phyloP scores from a whole-genome alignment of 2,113 vertebrate genomes.

The Cryptomyrus ogoouensis region DNA sequence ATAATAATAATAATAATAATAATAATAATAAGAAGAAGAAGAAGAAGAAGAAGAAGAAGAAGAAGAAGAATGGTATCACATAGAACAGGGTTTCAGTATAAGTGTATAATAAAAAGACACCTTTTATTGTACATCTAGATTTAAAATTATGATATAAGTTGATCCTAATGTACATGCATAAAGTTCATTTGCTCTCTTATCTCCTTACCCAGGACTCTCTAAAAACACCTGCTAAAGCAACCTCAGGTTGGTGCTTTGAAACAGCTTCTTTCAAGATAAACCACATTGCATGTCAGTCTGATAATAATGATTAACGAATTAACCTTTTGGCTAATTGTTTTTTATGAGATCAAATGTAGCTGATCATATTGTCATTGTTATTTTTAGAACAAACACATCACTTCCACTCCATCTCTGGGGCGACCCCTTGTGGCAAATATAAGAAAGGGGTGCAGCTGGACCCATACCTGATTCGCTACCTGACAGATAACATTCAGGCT shows the following conservation, averaged over 20 bases:
- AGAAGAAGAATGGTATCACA: background rate
- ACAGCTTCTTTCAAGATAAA: background rate
- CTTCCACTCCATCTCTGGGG: background rate
- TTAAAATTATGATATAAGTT: background rate
- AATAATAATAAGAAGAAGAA: no score
- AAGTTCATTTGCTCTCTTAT: background rate
- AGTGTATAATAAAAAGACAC: background rate
- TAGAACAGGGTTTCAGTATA: background rate
- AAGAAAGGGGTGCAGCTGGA: conserved; percentile 37
- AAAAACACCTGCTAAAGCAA: background rate
- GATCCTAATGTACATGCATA: background rate
- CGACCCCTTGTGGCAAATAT: background rate
- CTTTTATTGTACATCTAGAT: background rate
- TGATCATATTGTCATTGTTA: background rate
- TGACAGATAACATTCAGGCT: conserved; percentile 39
- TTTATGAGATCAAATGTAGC: background rate
- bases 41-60: no score
- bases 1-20: no score
- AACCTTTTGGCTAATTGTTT: background rate
- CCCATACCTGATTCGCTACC: conserved; percentile 40
- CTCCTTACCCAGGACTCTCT: background rate
- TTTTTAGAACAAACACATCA: background rate
- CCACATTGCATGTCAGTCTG: background rate
- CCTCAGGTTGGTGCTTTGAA: background rate
- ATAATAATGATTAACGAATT: background rate